phyloP scores from a whole-genome alignment of 2,113 vertebrate genomes.

The Leptodactylus fuscus region DNA sequence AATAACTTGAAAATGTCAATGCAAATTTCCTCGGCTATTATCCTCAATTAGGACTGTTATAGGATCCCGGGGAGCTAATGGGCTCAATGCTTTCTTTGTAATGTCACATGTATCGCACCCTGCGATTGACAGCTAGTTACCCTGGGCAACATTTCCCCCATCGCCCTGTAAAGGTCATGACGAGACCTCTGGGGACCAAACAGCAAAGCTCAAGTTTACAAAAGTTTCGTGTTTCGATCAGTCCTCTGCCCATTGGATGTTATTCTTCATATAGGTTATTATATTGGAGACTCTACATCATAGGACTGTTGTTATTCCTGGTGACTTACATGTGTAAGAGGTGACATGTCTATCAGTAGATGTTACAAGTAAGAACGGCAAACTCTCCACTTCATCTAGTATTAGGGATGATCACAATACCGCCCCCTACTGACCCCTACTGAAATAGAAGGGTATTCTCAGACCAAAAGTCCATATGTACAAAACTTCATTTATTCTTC shows the following conservation, averaged over 20 bases:
- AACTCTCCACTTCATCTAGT: too few species aligned
- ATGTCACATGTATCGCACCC: neutral
- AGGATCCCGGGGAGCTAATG: neutral
- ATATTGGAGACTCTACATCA: too few species aligned
- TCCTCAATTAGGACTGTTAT: neutral
- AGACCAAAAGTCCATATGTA: too few species aligned
- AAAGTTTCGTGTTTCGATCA: neutral
- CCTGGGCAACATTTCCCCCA: neutral
- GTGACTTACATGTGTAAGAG: too few species aligned
- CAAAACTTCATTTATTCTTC: too few species aligned
- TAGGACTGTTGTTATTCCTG: too few species aligned
- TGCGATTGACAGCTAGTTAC: neutral
- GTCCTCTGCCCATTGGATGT: neutral
- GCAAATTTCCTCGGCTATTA: neutral
- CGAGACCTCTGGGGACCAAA: neutral
- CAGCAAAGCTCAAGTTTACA: neutral
- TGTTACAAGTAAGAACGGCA: too few species aligned
- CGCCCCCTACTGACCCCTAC: too few species aligned
- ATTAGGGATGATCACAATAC: too few species aligned
- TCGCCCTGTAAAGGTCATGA: neutral
- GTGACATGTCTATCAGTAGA: too few species aligned
- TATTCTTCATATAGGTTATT: neutral
- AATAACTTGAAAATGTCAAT: neutral
- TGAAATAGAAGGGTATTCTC: too few species aligned
- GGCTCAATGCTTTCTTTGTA: neutral